phyloP scores from a whole-genome alignment of 35 echinoderm and acorn worm species.

The Hemicentrotus pulcherrimus region DNA sequence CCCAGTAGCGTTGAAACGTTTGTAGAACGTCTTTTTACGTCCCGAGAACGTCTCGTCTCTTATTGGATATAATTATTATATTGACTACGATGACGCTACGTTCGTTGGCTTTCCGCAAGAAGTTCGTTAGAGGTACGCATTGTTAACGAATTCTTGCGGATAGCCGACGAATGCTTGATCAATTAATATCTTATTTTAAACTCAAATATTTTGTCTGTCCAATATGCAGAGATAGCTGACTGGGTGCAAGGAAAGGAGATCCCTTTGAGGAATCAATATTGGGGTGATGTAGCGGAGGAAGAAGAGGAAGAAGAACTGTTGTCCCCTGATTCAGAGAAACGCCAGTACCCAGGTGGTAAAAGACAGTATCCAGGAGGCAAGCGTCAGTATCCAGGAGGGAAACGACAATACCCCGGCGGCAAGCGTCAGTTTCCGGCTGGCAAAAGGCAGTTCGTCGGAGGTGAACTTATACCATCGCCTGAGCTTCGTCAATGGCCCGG shows the following conservation, averaged over 20 bases:
- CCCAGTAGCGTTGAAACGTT: too few species aligned
- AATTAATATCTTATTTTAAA: not conserved
- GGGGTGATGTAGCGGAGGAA: not conserved
- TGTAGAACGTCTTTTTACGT: too few species aligned
- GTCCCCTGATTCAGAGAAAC: slow-evolving; percentile 37
- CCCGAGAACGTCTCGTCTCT: too few species aligned
- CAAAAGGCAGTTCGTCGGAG: slow-evolving; percentile 37
- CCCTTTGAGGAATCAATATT: slow-evolving; percentile 3
- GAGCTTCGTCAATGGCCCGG: slow-evolving; percentile 29
- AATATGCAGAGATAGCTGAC: not conserved
- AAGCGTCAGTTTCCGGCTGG: slow-evolving; percentile 24
- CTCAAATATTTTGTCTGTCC: not conserved
- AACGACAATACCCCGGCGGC: slow-evolving; percentile 44
- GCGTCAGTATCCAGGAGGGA: slow-evolving; percentile 36
- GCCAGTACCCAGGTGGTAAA: slow-evolving; percentile 40
- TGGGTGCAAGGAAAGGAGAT: slow-evolving; percentile 37
- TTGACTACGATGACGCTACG: too few species aligned
- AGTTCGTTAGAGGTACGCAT: too few species aligned
- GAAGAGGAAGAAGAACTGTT: slow-evolving; percentile 31
- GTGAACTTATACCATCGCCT: slow-evolving; percentile 41
- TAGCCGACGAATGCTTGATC: not conserved
- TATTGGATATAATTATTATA: too few species aligned
- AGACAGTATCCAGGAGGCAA: slow-evolving; percentile 26
- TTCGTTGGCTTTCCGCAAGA: too few species aligned
- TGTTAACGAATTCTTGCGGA: not conserved